Conservation (phyloP, 2,113 vertebrate genomes). For the Pedetes capensis region DNA sequence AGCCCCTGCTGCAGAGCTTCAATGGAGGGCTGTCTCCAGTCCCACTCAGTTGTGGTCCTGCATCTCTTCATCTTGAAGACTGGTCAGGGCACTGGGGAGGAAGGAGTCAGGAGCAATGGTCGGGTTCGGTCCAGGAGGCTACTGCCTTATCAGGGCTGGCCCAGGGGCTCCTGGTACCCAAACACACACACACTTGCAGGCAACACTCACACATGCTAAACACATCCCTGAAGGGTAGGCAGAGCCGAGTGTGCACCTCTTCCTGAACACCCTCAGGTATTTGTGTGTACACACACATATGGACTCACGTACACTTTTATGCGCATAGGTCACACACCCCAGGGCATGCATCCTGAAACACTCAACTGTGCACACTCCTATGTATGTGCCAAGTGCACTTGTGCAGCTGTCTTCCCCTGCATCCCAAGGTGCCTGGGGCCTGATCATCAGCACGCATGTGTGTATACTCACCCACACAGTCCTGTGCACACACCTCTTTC, state of each 20-base stretch:
- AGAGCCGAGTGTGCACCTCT: background rate
- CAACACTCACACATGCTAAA: background rate
- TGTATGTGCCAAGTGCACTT: background rate
- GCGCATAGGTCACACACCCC: background rate
- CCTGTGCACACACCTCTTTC: constrained; percentile 79
- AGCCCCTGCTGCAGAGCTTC: background rate
- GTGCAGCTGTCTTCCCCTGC: background rate
- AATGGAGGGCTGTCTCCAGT: background rate
- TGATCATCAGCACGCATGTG: background rate
- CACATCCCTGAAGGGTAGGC: background rate
- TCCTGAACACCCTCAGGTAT: background rate
- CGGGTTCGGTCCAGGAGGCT: background rate
- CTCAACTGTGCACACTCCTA: background rate
- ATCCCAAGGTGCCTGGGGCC: background rate
- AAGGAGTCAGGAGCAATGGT: background rate
- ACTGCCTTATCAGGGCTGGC: background rate
- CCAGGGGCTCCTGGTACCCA: background rate
- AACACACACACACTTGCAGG: background rate
- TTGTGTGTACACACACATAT: background rate
- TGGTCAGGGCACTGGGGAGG: background rate
- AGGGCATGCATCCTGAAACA: background rate
- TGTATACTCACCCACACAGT: background rate
- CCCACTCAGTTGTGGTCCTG: constrained; percentile 30
- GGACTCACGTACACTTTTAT: background rate
- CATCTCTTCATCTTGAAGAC: constrained; percentile 56